Percentiles rank a stretch among this genome's conserved stretches.
Conservation (phyloP, 2,888 invertebrate species). For the Pecten maximus region DNA sequence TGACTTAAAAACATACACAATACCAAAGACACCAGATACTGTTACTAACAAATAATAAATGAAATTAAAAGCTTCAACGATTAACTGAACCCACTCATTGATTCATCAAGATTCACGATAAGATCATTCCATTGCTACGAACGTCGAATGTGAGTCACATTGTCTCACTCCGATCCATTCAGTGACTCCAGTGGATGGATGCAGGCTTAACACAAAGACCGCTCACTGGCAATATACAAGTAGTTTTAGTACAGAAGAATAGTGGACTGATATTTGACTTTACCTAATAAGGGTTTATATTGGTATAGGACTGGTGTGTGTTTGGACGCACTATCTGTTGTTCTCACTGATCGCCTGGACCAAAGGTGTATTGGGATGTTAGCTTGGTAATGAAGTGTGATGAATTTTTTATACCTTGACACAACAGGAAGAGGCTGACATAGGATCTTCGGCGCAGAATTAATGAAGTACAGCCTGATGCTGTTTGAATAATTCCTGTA, state of each 20-base stretch:
- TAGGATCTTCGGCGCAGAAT: constrained; percentile 1
- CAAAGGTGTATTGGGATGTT: constrained; percentile 9
- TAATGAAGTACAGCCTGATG: neutral
- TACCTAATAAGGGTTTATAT: neutral
- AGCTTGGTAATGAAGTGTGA: neutral
- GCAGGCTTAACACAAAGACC: constrained; percentile 28
- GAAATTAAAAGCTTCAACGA: constrained; percentile 33
- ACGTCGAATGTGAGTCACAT: constrained; percentile 26
- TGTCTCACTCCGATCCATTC: constrained; percentile 18
- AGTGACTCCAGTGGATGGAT: constrained; percentile 14
- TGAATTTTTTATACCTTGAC: constrained; percentile 35
- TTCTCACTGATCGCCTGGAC: neutral
- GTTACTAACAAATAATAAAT: neutral
- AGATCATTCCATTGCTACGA: constrained; percentile 33
- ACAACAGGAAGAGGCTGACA: neutral
- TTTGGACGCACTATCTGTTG: neutral
- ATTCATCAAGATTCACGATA: constrained; percentile 35
- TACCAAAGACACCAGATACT: constrained; percentile 12
- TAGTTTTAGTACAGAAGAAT: constrained; percentile 2
- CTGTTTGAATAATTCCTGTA: neutral
- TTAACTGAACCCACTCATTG: constrained; percentile 35
- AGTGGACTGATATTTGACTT: neutral
- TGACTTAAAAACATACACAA: neutral
- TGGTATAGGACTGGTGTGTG: neutral
- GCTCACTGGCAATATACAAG: constrained; percentile 14